Percentiles rank a stretch among this genome's conserved stretches.
phyloP scores from a whole-genome alignment of 2,113 vertebrate genomes.

The Ancistrus triradiatus region DNA sequence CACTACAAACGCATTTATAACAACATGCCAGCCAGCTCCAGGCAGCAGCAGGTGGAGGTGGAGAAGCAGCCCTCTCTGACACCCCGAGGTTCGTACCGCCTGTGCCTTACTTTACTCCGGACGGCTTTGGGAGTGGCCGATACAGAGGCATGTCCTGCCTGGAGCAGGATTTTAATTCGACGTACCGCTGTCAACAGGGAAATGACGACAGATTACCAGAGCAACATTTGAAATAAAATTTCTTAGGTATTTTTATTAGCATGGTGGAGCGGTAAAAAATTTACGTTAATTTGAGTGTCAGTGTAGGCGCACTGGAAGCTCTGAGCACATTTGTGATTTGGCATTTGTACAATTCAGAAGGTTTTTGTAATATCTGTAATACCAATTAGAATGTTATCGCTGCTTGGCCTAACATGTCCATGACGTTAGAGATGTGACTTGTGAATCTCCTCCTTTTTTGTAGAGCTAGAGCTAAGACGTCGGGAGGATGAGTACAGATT shows the following conservation, averaged over 20 bases:
- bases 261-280: no score
- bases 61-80: constrained; percentile 83
- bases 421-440: constrained; percentile 53
- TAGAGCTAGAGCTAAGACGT: constrained; percentile 92
- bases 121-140: no score
- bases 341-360: constrained; percentile 51
- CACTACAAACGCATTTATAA: constrained; percentile 92
- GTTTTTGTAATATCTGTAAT: background rate
- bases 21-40: constrained; percentile 77
- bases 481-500: constrained; percentile 93
- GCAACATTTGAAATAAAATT: no score
- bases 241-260: no score
- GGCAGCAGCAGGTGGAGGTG: constrained; percentile 79
- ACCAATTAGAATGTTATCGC: background rate
- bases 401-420: background rate
- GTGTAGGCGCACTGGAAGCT: no score
- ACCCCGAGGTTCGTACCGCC: constrained; percentile 75
- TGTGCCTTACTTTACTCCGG: no score
- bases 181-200: no score
- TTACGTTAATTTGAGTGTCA: no score
- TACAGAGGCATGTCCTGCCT: no score
- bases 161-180: no score
- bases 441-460: constrained; percentile 75
- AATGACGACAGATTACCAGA: no score
- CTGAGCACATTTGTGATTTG: constrained; percentile 43